phyloP scores from a whole-genome alignment of 2,797 vertebrate genomes.

The Halcyon leucocephala region DNA sequence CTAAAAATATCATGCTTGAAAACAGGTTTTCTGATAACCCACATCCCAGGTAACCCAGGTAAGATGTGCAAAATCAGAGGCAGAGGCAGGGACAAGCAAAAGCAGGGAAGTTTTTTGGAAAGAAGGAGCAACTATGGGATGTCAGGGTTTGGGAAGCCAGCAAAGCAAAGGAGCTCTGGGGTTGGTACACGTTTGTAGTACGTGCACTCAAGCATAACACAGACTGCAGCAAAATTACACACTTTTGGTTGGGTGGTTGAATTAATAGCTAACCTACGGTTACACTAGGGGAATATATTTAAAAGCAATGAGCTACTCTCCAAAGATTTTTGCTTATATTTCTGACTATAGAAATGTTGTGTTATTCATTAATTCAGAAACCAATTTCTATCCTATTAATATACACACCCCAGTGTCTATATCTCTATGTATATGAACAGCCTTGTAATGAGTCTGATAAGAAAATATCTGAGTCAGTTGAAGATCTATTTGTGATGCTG shows the following conservation, averaged over 20 bases:
- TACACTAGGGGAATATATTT: neutral
- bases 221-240: neutral
- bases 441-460: slow-evolving; percentile 5
- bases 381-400: neutral
- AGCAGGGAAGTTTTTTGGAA: neutral
- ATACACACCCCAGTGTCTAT: neutral
- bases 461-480: neutral
- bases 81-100: neutral
- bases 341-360: neutral
- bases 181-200: accelerated
- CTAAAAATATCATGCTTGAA: neutral
- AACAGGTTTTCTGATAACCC: neutral
- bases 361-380: neutral
- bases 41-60: neutral
- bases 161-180: neutral
- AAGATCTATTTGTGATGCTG: neutral
- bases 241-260: neutral
- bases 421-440: neutral
- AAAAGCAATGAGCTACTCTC: neutral
- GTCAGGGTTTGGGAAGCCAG: neutral
- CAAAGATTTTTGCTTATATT: neutral
- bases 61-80: neutral
- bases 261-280: neutral
- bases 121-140: neutral
- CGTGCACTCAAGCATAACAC: neutral